A percentile compares a stretch with the other conserved stretches of the same genome.
Evolutionary conservation across 2,113 vertebrate genomes (phyloP).

Genomic region (Prionailurus viverrinus): DNA sequence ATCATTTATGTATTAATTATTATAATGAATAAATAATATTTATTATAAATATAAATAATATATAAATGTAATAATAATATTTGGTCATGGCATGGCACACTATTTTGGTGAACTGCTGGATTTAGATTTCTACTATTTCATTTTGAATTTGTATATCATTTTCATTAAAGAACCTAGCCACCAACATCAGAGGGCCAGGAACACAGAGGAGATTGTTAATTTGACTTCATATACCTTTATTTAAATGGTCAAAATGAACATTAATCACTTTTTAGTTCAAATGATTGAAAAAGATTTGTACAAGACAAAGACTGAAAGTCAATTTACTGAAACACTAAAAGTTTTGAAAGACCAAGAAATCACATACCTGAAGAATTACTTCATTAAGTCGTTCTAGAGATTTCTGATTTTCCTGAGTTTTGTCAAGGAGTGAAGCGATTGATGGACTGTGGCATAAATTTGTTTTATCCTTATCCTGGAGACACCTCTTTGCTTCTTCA

Average conservation of each 20-base stretch:
- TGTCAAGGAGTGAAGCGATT: conserved; percentile 88
- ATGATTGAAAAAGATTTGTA: not conserved
- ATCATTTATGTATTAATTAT: too few relatives aligned
- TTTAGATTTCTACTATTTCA: not conserved
- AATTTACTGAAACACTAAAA: not conserved
- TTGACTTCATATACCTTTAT: not conserved
- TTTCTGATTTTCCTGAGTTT: conserved; percentile 77
- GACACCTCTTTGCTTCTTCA: conserved; percentile 89
- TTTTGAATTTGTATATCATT: not conserved
- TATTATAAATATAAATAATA: too few relatives aligned
- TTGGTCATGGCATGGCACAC: not conserved
- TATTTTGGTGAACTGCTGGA: not conserved
- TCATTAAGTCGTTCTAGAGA: conserved; percentile 89
- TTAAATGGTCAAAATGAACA: not conserved
- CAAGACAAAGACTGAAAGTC: not conserved
- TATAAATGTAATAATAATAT: too few relatives aligned
- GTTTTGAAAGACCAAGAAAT: conserved; percentile 5
- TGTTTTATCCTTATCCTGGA: conserved; percentile 76
- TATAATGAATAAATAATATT: too few relatives aligned
- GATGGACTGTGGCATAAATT: conserved; percentile 28
- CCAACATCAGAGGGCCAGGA: not conserved
- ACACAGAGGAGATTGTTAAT: not conserved
- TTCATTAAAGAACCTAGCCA: not conserved
- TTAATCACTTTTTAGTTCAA: conserved; percentile 5
- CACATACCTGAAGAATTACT: conserved; percentile 92